Evolutionary conservation across 2,113 vertebrate genomes (phyloP).

Genomic region (Alexandromys fortis): DNA sequence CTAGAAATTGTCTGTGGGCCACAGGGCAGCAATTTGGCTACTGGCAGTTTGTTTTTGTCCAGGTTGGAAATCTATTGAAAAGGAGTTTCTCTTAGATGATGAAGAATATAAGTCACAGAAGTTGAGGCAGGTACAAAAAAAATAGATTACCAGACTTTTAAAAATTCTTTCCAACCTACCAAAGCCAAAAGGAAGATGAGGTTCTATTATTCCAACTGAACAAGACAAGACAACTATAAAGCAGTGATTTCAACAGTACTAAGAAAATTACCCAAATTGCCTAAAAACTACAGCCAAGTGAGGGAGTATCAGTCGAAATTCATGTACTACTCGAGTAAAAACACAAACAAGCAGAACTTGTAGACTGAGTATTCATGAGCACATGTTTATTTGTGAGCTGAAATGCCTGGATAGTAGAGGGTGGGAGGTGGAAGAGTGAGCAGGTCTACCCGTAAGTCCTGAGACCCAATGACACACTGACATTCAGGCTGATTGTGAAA

Average conservation of each 20-base stretch:
- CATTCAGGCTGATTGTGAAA: neutral
- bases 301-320: neutral
- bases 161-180: conserved; percentile 14
- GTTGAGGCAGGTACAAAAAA: neutral
- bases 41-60: conserved; percentile 48
- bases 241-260: neutral
- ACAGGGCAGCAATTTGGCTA: neutral
- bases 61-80: conserved; percentile 41
- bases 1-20: neutral
- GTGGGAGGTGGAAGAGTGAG: neutral
- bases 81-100: neutral
- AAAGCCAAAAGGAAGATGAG: neutral
- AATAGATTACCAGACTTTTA: neutral
- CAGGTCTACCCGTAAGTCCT: neutral
- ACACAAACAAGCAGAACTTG: conserved; percentile 19
- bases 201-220: neutral
- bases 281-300: neutral
- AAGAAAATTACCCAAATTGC: neutral
- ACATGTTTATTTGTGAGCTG: neutral
- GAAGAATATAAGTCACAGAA: neutral
- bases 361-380: neutral
- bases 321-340: neutral
- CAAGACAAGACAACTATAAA: conserved; percentile 3
- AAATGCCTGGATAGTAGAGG: neutral
- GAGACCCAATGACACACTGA: neutral